Conservation (phyloP, 2,797 vertebrate genomes). For the Borostomias antarcticus region DNA sequence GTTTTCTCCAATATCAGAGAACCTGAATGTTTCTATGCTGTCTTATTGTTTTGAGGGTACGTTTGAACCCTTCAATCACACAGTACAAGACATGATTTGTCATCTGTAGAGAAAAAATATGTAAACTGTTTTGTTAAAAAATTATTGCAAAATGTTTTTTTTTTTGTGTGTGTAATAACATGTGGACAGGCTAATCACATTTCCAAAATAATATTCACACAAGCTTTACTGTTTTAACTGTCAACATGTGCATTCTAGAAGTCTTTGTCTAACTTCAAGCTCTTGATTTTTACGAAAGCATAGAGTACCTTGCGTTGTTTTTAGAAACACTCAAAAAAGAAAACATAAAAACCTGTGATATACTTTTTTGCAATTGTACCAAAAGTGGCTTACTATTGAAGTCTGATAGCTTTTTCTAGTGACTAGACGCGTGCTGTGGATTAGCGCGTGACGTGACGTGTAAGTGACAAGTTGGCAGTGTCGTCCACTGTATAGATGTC, state of each 20-base stretch:
- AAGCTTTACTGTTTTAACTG: conserved; percentile 88
- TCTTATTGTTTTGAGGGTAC: conserved; percentile 63
- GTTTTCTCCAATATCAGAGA: conserved; percentile 63
- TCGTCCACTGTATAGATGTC: conserved; percentile 84
- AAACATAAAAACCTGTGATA: conserved; percentile 82
- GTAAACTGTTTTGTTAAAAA: conserved; percentile 58
- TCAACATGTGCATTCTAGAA: conserved; percentile 83
- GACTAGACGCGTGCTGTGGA: conserved; percentile 82
- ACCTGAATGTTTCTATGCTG: conserved; percentile 73
- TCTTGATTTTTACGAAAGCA: conserved; percentile 88
- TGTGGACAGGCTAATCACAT: conserved; percentile 79
- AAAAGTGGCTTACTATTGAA: conserved; percentile 98
- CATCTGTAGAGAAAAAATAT: conserved; percentile 59
- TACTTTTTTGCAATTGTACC: conserved; percentile 98
- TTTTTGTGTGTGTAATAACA: conserved; percentile 77
- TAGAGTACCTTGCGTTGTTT: conserved; percentile 92
- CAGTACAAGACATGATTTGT: conserved; percentile 59
- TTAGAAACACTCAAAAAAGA: conserved; percentile 86
- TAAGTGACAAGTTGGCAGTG: conserved; percentile 84
- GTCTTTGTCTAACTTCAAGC: conserved; percentile 86
- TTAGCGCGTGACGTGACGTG: conserved; percentile 84
- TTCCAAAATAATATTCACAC: conserved; percentile 84
- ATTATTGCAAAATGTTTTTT: conserved; percentile 32
- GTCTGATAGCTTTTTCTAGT: conserved; percentile 86
- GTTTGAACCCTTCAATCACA: conserved; percentile 56